These are phyloP conservation scores for Camptogramma bilineatum DNA, from an alignment of 2,888 invertebrate species.

Conservation along the genomic window DNA sequence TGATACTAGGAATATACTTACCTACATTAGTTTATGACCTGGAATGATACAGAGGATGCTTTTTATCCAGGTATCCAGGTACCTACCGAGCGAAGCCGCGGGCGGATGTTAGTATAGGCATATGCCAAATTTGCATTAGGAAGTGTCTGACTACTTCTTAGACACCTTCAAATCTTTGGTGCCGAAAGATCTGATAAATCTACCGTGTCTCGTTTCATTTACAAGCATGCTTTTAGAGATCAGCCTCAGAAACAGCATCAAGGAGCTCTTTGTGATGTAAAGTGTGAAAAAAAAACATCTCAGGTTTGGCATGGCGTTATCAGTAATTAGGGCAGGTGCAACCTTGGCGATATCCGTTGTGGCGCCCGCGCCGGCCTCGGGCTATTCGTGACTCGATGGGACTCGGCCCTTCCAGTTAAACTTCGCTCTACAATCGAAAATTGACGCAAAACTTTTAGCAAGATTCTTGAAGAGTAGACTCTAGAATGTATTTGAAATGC, in stretches of 20 bases:
- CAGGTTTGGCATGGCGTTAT: slow-evolving; percentile 39
- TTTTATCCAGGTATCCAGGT: no score
- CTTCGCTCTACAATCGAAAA: background rate
- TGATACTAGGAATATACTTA: no score
- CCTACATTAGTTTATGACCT: no score
- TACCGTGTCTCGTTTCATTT: no score
- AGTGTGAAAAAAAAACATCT: slow-evolving; percentile 7
- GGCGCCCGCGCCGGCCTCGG: slow-evolving; percentile 40
- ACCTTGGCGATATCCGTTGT: slow-evolving; percentile 57
- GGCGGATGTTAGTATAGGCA: no score
- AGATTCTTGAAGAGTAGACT: background rate
- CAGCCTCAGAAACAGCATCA: background rate
- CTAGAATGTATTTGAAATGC: background rate
- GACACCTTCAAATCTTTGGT: no score
- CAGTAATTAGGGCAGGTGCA: slow-evolving; percentile 63
- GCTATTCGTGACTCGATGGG: slow-evolving; percentile 52
- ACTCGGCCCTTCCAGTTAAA: slow-evolving; percentile 44
- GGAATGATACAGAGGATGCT: no score
- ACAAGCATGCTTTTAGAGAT: no score
- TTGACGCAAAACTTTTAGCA: background rate
- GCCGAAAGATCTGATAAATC: no score
- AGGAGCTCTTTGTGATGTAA: background rate
- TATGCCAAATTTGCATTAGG: no score
- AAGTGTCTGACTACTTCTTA: no score
- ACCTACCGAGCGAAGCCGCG: no score